Percentiles rank a stretch among this genome's conserved stretches.
Conservation (phyloP, 2,888 invertebrate species). For the Lordiphosa andalusiaca region DNA sequence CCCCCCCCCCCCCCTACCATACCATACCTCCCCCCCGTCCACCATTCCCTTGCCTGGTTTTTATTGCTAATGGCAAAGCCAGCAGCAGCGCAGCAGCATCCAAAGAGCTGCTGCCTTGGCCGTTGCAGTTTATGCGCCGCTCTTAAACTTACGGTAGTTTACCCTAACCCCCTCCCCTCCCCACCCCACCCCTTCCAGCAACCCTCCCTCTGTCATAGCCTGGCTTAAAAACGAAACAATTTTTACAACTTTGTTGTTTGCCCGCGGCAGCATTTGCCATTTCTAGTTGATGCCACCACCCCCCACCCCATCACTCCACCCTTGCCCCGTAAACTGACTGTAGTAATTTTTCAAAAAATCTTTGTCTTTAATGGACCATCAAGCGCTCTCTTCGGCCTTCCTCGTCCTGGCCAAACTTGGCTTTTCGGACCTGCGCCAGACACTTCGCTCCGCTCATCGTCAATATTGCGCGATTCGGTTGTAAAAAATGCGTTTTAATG, state of each 20-base stretch:
- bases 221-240: slow-evolving; percentile 73
- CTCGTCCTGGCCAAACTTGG: slow-evolving; percentile 8
- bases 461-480: slow-evolving; percentile 72
- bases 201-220: neutral
- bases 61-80: slow-evolving; percentile 65
- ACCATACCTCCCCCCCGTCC: no score
- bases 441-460: slow-evolving; percentile 33
- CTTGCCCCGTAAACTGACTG: slow-evolving; percentile 55
- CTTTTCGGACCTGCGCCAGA: slow-evolving; percentile 42
- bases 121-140: slow-evolving; percentile 63
- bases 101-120: neutral
- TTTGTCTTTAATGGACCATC: slow-evolving; percentile 78
- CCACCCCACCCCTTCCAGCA: neutral
- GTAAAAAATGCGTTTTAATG: slow-evolving; percentile 78
- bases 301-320: neutral
- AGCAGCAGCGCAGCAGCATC: slow-evolving; percentile 21
- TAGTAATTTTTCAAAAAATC: slow-evolving; percentile 75
- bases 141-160: slow-evolving; percentile 75
- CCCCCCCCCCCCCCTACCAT: slow-evolving; percentile 49
- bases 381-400: slow-evolving; percentile 39
- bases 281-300: slow-evolving; percentile 54
- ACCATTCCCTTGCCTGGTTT: slow-evolving; percentile 41
- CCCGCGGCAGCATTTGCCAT: slow-evolving; percentile 59
- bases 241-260: slow-evolving; percentile 78
- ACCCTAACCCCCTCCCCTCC: slow-evolving; percentile 33